Evolutionary conservation across 2,888 invertebrate genomes (phyloP).

Genomic region (Machimus atricapillus): DNA sequence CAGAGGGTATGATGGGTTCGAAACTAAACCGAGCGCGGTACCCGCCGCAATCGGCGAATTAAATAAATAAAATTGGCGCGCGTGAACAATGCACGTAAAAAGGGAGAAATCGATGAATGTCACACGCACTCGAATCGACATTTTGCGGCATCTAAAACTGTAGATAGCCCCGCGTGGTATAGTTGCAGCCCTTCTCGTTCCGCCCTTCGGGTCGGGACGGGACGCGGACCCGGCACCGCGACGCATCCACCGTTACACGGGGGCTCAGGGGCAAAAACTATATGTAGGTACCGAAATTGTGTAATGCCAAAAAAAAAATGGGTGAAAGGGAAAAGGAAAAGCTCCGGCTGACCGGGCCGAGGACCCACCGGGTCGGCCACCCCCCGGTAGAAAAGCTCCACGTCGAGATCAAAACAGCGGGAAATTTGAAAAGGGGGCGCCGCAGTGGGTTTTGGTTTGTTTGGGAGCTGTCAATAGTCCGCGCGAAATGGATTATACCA

Average conservation of each 20-base stretch:
- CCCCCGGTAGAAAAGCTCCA: background rate
- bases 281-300: background rate
- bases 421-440: constrained; percentile 1
- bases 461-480: constrained; percentile 26
- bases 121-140: constrained; percentile 28
- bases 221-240: background rate
- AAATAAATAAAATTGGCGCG: constrained; percentile 29
- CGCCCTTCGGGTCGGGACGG: background rate
- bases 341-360: background rate
- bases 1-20: background rate
- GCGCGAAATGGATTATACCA: constrained; percentile 1
- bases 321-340: background rate
- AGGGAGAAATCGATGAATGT: constrained; percentile 32
- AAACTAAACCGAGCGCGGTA: constrained; percentile 16
- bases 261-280: background rate
- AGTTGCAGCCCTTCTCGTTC: background rate
- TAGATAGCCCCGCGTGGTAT: background rate
- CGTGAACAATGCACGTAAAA: constrained; percentile 5
- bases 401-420: background rate
- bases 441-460: background rate
- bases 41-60: constrained; percentile 22
- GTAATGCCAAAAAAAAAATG: background rate
- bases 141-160: constrained; percentile 13
- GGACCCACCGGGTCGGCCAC: background rate
- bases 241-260: background rate